Percentiles rank a stretch among this genome's conserved stretches.
These are phyloP conservation scores for Anguilla rostrata DNA, from an alignment of 2,113 vertebrate species.

Conservation along the genomic window DNA sequence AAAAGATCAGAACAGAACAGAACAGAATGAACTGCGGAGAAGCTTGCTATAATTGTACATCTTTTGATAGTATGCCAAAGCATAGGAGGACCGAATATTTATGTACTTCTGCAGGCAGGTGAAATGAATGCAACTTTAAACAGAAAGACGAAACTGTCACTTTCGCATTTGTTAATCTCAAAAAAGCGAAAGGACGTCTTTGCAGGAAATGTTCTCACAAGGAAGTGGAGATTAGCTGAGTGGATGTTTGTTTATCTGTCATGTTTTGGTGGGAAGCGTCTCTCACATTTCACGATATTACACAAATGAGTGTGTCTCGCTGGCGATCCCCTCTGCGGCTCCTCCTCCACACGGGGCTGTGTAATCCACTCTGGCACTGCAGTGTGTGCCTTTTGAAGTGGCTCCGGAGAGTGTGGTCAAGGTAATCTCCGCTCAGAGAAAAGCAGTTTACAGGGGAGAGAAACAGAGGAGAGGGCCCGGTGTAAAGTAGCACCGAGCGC, in stretches of 20 bases:
- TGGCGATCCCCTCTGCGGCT: neutral
- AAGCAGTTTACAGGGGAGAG: constrained; percentile 39
- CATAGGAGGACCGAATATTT: neutral
- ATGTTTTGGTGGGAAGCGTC: neutral
- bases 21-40: neutral
- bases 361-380: constrained; percentile 41
- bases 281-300: constrained; percentile 2
- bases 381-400: constrained; percentile 42
- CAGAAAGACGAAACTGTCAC: constrained; percentile 16
- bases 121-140: constrained; percentile 29
- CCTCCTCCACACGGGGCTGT: constrained; percentile 17
- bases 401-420: constrained; percentile 40
- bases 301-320: constrained; percentile 9
- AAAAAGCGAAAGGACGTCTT: neutral
- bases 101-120: neutral
- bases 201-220: neutral
- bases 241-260: constrained; percentile 7
- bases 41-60: neutral
- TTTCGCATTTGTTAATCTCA: neutral
- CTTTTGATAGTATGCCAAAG: neutral
- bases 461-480: constrained; percentile 28
- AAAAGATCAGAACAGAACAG: neutral
- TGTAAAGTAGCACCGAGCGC: constrained; percentile 31
- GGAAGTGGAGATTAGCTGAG: neutral
- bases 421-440: constrained; percentile 45